Base-by-base conservation (phyloP, 2,797 vertebrate genomes). In the Poecilia velifera region DNA sequence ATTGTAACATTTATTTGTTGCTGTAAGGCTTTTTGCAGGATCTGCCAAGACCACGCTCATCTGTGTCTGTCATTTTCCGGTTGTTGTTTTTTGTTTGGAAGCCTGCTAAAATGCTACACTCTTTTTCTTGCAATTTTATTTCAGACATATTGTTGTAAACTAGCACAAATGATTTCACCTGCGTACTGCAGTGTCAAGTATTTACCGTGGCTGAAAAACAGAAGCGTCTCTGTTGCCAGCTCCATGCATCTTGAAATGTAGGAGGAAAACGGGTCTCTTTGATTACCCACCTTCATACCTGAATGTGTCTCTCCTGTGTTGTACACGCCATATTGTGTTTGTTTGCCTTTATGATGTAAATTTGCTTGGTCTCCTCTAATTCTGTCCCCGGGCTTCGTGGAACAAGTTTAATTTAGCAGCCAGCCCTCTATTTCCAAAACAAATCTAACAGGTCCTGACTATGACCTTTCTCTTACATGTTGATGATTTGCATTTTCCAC, bases 401-500 rank as follows among this genome's bases (percentile, higher is more conserved):
- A 87, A 91, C 85, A 80, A 90, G 80, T 92, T 91, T 89, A 82
- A 92, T 93, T 91, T 91, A 90, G 90, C 84, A 88, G 79, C 76
- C 39, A 83, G 43, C 53, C 73, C 74, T 86, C 92, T 91, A 86
- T 91, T 93, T 92, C 84, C 83, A 92, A 92, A 94, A 92, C 90
- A 92, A 91, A 90, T 88, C 74, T 78, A 93, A 90, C 90, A 89
- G 86, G 88, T 91, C 90, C 85, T 57, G 80, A 88, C 79, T 81
- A 76, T 94, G 94, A 94, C 93, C 93, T 94, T 90, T 93, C 88
- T 89, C 80, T 92, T 90, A 90, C 92, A 92, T 93, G 91, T 91
- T 87, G 81, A 87, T 86, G 66, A 94, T 94, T 95, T 93, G 90
- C 93, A 94, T 96, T 94, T 89, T 80, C 76, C 88, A 82, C 78